phyloP scores from a whole-genome alignment of 2,888 invertebrate genomes.

The Coronaproctus castanopsis region DNA sequence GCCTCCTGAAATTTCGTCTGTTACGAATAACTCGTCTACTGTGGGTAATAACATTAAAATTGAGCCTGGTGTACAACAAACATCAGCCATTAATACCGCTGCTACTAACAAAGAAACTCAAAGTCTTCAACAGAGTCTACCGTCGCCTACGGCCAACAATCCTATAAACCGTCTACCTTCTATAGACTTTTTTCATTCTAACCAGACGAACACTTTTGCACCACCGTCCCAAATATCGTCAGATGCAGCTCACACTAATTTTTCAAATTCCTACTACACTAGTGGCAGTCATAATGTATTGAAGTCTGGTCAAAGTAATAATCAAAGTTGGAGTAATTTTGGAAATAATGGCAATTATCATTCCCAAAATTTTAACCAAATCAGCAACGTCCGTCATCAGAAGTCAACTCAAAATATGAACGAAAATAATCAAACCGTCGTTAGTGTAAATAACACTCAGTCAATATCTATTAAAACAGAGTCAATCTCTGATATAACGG shows the following conservation, averaged over 20 bases:
- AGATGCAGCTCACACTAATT: neutral
- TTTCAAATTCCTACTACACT: neutral
- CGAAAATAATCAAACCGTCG: neutral
- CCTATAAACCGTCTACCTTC: conserved; percentile 5
- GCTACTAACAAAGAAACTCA: neutral
- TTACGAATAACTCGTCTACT: too few relatives aligned
- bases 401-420: neutral
- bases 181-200: conserved; percentile 6
- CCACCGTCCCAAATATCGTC: neutral
- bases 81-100: too few relatives aligned
- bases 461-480: neutral
- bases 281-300: neutral
- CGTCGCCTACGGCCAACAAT: neutral
- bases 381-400: neutral
- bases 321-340: neutral
- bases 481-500: neutral
- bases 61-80: too few relatives aligned
- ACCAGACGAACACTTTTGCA: conserved; percentile 3
- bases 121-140: neutral
- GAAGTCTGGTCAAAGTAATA: too few relatives aligned
- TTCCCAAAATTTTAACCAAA: neutral
- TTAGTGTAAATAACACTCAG: neutral
- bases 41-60: too few relatives aligned
- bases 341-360: neutral
- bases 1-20: too few relatives aligned